Evolutionary conservation across 2,113 vertebrate genomes (phyloP), one percentile per base, ranked within the genome.

Genomic region (Apaloderma vittatum): DNA sequence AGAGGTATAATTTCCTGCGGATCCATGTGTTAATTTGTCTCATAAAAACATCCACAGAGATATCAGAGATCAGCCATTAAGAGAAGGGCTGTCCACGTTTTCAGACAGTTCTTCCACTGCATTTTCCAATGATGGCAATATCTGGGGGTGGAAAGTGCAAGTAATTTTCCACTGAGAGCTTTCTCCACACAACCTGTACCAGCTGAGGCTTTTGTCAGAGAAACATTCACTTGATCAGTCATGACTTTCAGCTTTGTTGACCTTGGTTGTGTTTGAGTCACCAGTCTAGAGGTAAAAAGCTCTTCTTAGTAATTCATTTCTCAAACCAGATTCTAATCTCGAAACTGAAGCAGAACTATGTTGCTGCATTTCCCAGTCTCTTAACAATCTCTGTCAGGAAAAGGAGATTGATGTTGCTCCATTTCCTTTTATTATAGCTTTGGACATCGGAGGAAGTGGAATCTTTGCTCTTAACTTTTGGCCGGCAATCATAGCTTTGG

Each of bases 391-490:
- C 34, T 83, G 55, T 74, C 79, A 81, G 68, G 59, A 95, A 88
- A 86, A 90, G 62, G 4, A 72, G 63, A 92, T 62, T 55, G 29
- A 91, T 86, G n/a, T 37, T 71, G 55, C 73, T 94, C 59, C 76
- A 91, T 94, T 96, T 97, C 91, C 72, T 86, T 92, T 94, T 84
- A 63, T 96, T 88, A 91, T 59, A 80, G 49, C 29, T 94, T 80
- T 89, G 94, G 57, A 71, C 46, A 91, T 16, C 18, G 7, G 22
- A 91, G 79, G 83, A 92, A 97, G 91, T 77, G 32, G 20, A 95
- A 84, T 91, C 72, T 94, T 81, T 92, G 63, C 48, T 74, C 83
- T 91, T 92, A 88, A 59, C 52, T 93, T 48, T 95, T 84, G 86
- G 67, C 55, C 1, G 5, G 55, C 29, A 80, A 4, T 79, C 86